A percentile compares a stretch with the other conserved stretches of the same genome.
phyloP scores from a whole-genome alignment of 2,113 vertebrate species.

The Menidia beryllina region DNA sequence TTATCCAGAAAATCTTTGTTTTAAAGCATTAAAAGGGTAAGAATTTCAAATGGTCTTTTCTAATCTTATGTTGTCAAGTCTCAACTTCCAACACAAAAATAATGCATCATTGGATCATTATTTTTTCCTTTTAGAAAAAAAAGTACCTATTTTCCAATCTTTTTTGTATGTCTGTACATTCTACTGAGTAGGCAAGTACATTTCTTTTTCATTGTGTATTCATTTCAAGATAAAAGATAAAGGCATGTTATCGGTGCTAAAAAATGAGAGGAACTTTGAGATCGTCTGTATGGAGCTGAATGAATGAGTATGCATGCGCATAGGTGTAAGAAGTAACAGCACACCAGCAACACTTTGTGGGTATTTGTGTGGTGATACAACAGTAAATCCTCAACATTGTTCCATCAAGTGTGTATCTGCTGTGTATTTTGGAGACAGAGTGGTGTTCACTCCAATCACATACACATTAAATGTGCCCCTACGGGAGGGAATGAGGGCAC shows the following conservation, averaged over 20 bases:
- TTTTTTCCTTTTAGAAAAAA: no score
- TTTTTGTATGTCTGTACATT: no score
- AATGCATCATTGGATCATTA: no score
- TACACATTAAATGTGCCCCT: constrained; percentile 47
- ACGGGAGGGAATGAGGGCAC: constrained; percentile 24
- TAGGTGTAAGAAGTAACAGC: constrained; percentile 33
- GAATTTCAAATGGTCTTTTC: no score
- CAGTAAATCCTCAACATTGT: constrained; percentile 39
- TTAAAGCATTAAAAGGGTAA: no score
- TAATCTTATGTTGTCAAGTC: no score
- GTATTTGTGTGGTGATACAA: constrained; percentile 40
- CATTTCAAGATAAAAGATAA: constrained; percentile 13
- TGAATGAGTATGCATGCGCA: constrained; percentile 16
- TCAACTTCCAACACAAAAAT: no score
- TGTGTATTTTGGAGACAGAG: constrained; percentile 62
- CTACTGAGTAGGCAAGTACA: no score
- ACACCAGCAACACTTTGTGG: constrained; percentile 35
- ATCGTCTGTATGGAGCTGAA: constrained; percentile 3
- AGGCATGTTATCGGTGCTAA: neutral
- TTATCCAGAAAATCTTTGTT: no score
- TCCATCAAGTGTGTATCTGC: constrained; percentile 47
- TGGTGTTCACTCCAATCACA: constrained; percentile 52
- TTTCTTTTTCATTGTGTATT: no score
- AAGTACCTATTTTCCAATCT: no score
- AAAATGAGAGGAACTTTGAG: constrained; percentile 13